Conservation (phyloP, 2,888 invertebrate genomes). For the Carabus problematicus region DNA sequence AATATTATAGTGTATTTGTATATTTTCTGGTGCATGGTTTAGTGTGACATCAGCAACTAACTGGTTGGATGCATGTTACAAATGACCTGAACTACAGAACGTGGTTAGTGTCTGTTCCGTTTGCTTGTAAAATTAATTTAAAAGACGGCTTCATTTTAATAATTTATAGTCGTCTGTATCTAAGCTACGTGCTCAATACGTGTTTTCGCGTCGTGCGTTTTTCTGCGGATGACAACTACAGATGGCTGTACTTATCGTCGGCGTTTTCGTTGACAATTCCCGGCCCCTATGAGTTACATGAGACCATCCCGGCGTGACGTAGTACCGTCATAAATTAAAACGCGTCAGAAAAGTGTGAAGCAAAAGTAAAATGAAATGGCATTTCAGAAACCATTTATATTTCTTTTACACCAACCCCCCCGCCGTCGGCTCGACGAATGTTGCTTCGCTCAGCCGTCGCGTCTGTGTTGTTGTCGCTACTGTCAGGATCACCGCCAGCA, state of each 20-base stretch:
- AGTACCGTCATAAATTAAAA: slow-evolving; percentile 38
- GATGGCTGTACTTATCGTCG: slow-evolving; percentile 41
- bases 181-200: slow-evolving; percentile 43
- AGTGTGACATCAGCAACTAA: too few relatives aligned
- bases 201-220: slow-evolving; percentile 40
- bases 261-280: slow-evolving; percentile 38
- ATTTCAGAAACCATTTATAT: slow-evolving; percentile 41
- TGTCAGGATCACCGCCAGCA: neutral
- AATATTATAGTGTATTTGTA: too few relatives aligned
- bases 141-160: slow-evolving; percentile 41
- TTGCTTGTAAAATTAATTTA: slow-evolving; percentile 34
- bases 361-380: slow-evolving; percentile 40
- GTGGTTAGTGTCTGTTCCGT: slow-evolving; percentile 9
- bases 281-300: slow-evolving; percentile 35
- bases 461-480: neutral
- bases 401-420: slow-evolving; percentile 3
- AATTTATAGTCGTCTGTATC: slow-evolving; percentile 39
- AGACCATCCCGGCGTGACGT: slow-evolving; percentile 22
- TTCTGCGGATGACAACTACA: slow-evolving; percentile 41
- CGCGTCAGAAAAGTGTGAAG: slow-evolving; percentile 41
- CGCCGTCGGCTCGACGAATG: neutral
- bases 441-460: too few relatives aligned
- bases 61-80: too few relatives aligned
- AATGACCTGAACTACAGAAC: too few relatives aligned
- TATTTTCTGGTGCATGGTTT: too few relatives aligned